Evolutionary conservation across 1,140 invertebrate genomes (phyloP).

Genomic region (Drosophila jambulina): DNA sequence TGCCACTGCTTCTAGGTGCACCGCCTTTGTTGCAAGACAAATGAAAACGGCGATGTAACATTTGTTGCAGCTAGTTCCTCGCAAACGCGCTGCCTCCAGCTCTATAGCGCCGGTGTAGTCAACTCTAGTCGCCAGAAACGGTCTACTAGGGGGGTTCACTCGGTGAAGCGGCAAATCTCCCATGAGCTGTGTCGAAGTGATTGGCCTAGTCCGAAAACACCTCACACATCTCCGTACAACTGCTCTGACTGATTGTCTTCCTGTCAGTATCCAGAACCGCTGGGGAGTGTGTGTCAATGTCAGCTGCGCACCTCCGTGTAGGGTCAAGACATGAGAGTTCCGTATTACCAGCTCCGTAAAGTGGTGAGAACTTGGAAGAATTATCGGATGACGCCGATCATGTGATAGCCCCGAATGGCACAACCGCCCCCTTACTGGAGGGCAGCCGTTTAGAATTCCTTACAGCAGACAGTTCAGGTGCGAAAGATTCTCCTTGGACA

Average conservation of each 20-base stretch:
- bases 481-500: neutral
- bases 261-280: too few relatives aligned
- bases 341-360: neutral
- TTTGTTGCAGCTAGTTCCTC: conserved; percentile 6
- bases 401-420: neutral
- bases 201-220: too few relatives aligned
- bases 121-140: too few relatives aligned
- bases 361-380: neutral
- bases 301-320: neutral
- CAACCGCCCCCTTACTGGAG: neutral
- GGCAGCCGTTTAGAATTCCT: neutral
- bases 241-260: too few relatives aligned
- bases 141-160: too few relatives aligned
- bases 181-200: too few relatives aligned
- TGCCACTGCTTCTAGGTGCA: neutral
- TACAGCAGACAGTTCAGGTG: neutral
- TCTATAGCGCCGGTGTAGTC: too few relatives aligned
- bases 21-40: conserved; percentile 12
- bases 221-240: too few relatives aligned
- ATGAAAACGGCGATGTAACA: conserved; percentile 12
- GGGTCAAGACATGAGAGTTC: neutral
- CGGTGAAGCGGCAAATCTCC: too few relatives aligned
- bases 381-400: neutral
- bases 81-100: too few relatives aligned
- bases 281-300: too few relatives aligned